Evolutionary conservation across 1,140 invertebrate species (phyloP).

Genomic region (Physella acuta): DNA sequence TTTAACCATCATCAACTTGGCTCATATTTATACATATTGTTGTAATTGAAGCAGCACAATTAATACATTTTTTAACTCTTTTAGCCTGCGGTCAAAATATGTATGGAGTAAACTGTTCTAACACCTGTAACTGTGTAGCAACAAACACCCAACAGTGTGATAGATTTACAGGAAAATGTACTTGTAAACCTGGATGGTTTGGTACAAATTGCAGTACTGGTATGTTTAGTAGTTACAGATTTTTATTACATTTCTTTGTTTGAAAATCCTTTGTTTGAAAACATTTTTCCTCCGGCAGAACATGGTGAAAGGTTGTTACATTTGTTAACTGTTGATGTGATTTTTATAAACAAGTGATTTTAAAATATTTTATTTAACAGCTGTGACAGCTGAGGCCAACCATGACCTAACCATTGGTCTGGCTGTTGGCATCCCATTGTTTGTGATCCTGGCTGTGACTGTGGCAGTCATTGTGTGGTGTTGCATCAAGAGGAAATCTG

Average conservation of each 20-base stretch:
- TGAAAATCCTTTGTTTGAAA: background rate
- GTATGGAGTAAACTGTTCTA: background rate
- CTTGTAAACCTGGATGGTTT: background rate
- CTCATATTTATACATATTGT: no score
- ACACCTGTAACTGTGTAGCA: background rate
- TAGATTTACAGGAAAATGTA: background rate
- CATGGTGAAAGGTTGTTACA: no score
- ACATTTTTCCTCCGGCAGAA: no score
- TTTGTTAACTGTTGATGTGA: no score
- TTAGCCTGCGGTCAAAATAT: background rate
- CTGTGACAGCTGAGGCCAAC: background rate
- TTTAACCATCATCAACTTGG: no score
- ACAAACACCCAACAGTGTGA: background rate
- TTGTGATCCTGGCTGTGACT: slow-evolving; percentile 12
- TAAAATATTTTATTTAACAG: background rate
- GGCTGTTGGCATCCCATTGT: slow-evolving; percentile 23
- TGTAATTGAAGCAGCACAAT: no score
- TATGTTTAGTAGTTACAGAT: background rate
- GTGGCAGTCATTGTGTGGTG: slow-evolving; percentile 7
- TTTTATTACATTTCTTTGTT: background rate
- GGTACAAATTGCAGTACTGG: background rate
- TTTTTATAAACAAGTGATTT: no score
- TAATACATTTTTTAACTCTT: background rate
- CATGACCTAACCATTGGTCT: slow-evolving; percentile 21
- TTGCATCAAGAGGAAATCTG: slow-evolving; percentile 10